Evolutionary conservation across 1,140 invertebrate species (phyloP), one percentile per base, ranked within the genome.

Genomic region (Choristoneura fumiferana): DNA sequence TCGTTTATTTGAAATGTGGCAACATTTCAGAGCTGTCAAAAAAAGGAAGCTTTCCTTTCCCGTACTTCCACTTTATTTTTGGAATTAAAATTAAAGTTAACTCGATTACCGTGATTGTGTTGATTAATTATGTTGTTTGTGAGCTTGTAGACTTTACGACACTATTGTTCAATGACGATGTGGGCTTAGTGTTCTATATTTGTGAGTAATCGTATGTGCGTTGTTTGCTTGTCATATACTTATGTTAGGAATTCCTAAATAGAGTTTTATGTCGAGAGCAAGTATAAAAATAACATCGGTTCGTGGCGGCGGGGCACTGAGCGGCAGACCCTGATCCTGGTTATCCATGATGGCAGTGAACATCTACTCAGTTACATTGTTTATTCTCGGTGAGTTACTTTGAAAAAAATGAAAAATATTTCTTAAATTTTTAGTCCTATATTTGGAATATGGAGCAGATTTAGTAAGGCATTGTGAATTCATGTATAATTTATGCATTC

Each of bases 221-320:
- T 85, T 84, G 78, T 83, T 83, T 82, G 65, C 76, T 67, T 78
- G 75, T 66, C 74, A 84, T 82, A 76, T 84, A 84, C 77, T 65
- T 75, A 76, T 73, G 74, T 78, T 75, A 73, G 74, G 75, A 78
- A 80, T 78, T 85, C 83, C 58, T 78, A 87, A 85, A 85, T 87
- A 87, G 82, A 83, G 69, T 81, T 87, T 83, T 68, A 84, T 87
- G 84, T 84, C 79, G 81, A 75, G 79, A 73, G 67, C 76, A 78
- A 62, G 80, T 84, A 73, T 81, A 88, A 88, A 88, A 88, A 88
- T 88, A 88, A 86, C 85, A 85, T 81, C 77, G 71, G 69, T 67
- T 73, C 79, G 71, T 78, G 71, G 71, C 75, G 68, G 78, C 67
- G 68, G 63, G 62, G 73, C 76, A 29, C 14, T 39, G 37, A 56